Base-by-base conservation (phyloP, 2,888 invertebrate species). In the Pemphredon lugubris region DNA sequence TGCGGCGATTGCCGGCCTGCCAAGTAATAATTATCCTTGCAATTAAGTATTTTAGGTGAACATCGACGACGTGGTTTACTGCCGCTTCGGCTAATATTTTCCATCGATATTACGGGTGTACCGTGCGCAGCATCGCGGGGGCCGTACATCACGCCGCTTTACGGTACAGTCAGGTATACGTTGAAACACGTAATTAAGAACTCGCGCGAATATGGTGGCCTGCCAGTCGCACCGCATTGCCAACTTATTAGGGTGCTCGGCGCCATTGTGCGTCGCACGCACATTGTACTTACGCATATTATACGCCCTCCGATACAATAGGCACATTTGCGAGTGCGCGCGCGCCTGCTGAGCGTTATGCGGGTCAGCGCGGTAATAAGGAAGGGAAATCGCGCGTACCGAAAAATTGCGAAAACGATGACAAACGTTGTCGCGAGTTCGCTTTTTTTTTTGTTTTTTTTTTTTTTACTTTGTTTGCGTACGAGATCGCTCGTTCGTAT, bases 111-210 rank as follows among this genome's bases (percentile, higher is more conserved):
- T 61, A 23, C 59, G 34, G 40, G 32, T 18, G 50, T 14, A 55
- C 51, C 51, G 55, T 42, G 14, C 44, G 50, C 23, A 18, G 32
- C 44, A 16, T 21, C 30, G 34, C 6, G 13, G 57, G 34, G 57
- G 34, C 34, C 81, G 77, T 82, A 82, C 81, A 80, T 82, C 77
- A 82, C 55, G n/a, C 67, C 45, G 30, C 65, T 51, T n/a, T n/a
- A n/a, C n/a, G n/a, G n/a, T n/a, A 55, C 61, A 37, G 57, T 14
- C 13, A 63, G 45, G 65, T 76, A n/a, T n/a, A n/a, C n/a, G 80
- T 73, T 66, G 81, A 75, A 81, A 82, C 81, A 75, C 75, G 73
- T 79, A 79, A 82, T 82, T 82, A 82, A 82, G 81, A 82, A 82
- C 75, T 77, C 75, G 75, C 77, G 77, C 70, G 77, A 77, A 81